phyloP scores from a whole-genome alignment of 2,888 invertebrate genomes.

The Spisula subtruncata region DNA sequence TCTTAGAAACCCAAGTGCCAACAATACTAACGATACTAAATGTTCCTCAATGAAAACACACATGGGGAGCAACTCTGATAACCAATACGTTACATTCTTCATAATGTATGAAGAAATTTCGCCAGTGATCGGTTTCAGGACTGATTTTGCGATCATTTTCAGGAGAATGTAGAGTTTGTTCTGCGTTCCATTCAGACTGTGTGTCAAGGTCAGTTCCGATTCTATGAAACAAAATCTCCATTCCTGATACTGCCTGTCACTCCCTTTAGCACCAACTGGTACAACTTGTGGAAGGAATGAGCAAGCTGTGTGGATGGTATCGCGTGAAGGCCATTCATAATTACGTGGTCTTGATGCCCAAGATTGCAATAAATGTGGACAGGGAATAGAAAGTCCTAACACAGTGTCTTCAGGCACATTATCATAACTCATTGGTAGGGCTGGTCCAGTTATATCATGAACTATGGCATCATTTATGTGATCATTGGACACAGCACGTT shows the following conservation, averaged over 20 bases:
- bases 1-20: background rate
- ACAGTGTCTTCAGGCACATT: background rate
- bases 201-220: constrained; percentile 13
- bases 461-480: background rate
- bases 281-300: background rate
- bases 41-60: background rate
- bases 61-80: constrained; percentile 13
- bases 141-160: constrained; percentile 19
- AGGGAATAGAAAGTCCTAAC: background rate
- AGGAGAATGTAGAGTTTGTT: constrained; percentile 31
- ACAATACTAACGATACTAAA: background rate
- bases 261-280: constrained; percentile 30
- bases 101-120: constrained; percentile 36
- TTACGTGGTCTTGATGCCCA: constrained; percentile 1
- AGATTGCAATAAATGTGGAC: background rate
- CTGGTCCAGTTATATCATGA: background rate
- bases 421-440: background rate
- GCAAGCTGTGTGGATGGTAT: background rate
- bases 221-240: constrained; percentile 39
- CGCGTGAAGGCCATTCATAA: background rate
- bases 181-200: constrained; percentile 28
- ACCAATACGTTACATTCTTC: constrained; percentile 39
- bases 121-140: background rate
- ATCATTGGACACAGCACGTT: background rate
- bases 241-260: constrained; percentile 25